These are phyloP conservation scores for Oxycera nigricornis DNA, from an alignment of 2,888 invertebrate species.

Conservation along the genomic window DNA sequence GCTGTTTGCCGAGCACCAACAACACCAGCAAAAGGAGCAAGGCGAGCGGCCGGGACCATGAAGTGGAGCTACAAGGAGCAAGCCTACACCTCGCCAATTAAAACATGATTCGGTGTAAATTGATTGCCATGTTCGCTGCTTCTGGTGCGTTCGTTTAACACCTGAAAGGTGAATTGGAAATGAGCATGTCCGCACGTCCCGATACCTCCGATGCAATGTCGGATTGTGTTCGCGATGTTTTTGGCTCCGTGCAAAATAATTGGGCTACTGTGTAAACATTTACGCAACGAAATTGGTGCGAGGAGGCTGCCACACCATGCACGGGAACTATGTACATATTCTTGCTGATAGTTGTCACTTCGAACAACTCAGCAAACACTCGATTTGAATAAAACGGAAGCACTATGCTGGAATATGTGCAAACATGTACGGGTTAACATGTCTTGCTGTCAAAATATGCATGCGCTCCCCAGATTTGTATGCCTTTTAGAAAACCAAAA, in stretches of 20 bases:
- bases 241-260: slow-evolving; percentile 40
- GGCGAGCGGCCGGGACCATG: background rate
- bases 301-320: slow-evolving; percentile 9
- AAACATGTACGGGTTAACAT: no score
- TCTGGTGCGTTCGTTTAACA: slow-evolving; percentile 48
- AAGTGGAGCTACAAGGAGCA: slow-evolving; percentile 35
- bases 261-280: slow-evolving; percentile 45
- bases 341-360: slow-evolving; percentile 9
- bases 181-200: slow-evolving; percentile 36
- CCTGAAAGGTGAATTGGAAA: slow-evolving; percentile 47
- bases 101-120: slow-evolving; percentile 47
- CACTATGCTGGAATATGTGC: no score
- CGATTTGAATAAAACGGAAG: background rate
- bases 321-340: background rate
- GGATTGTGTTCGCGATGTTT: slow-evolving; percentile 35
- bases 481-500: background rate
- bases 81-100: slow-evolving; percentile 48
- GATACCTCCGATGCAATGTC: slow-evolving; percentile 14
- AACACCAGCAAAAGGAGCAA: background rate
- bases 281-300: slow-evolving; percentile 27
- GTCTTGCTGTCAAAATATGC: background rate
- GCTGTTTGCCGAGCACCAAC: slow-evolving; percentile 38
- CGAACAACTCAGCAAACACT: background rate
- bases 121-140: slow-evolving; percentile 48
- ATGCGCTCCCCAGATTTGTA: background rate